A percentile compares a stretch with the other conserved stretches of the same genome.
Conservation (phyloP, 2,113 vertebrate species). For the Aramus guarauna region DNA sequence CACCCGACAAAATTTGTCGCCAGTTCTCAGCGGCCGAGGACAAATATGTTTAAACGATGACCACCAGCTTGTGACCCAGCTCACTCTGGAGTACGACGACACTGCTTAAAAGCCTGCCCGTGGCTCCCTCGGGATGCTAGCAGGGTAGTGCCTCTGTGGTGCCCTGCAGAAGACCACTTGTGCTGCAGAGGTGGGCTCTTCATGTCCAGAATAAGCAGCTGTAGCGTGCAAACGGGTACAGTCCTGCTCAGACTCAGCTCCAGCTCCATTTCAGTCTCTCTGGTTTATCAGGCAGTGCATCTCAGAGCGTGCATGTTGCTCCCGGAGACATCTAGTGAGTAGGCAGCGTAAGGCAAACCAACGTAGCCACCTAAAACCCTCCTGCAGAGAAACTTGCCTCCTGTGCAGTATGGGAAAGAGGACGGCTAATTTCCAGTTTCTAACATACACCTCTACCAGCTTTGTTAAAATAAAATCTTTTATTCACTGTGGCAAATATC, state of each 20-base stretch:
- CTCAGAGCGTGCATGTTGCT: neutral
- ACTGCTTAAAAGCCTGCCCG: neutral
- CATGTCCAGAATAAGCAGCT: neutral
- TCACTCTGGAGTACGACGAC: neutral
- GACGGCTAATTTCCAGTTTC: neutral
- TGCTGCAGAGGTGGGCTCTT: neutral
- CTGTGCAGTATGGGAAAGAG: rapidly evolving
- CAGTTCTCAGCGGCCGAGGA: neutral
- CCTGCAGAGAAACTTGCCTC: neutral
- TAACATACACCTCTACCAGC: neutral
- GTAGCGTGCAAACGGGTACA: neutral
- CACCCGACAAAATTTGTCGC: neutral
- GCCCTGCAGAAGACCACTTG: neutral
- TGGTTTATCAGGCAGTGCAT: neutral
- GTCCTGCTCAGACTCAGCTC: neutral
- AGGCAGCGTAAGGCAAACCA: neutral
- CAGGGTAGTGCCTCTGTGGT: neutral
- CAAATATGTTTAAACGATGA: neutral
- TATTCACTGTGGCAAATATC: neutral
- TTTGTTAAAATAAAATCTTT: neutral
- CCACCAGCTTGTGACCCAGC: neutral
- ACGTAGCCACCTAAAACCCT: neutral
- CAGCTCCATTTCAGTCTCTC: neutral
- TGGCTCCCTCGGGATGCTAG: neutral
- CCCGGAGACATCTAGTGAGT: constrained; percentile 48